Evolutionary conservation across 2,113 vertebrate genomes (phyloP), one percentile per base, ranked within the genome.

Genomic region (Synchiropus splendidus): DNA sequence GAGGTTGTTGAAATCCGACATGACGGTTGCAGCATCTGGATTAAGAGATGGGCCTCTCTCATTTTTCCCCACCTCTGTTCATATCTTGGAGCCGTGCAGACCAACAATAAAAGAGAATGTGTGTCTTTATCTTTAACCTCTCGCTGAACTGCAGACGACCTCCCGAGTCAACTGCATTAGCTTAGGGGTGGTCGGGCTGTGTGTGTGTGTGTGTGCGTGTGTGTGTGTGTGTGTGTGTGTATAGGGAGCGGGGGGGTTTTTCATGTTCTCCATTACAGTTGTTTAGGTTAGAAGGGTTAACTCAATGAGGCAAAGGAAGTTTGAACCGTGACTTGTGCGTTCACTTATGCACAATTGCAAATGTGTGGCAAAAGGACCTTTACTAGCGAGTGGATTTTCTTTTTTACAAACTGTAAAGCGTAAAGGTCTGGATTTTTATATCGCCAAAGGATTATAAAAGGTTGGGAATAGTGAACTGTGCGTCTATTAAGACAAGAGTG

Each of bases 131-230:
- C 67, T 68, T 42, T 67, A 74, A 80, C 79, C 80, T 64, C 71
- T 37, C 49, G 6, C 45, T 84, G 83, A 86, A 83, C 84, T 84
- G 50, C 60, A 56, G 67, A 64, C 81, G 81, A 85, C 79, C 80
- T 64, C 60, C 46, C 62, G 67, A 81, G 76, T 81, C 77, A 81
- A 77, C 69, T 75, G 74, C 71, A 83, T 82, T 83, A 81, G 75
- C 79, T 79, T 61, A 73, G 60, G 74, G 78, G 77, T 77, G 74
- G 74, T 74, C 72, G 70, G 58, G 59, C 43, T 51, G 39, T 50
- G 35, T 41, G 21, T 50, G 39, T 51, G 36, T 51, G 42, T 50
- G 52, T 34, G 51, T 54, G 45, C 47, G 51, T 56, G 39, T 45
- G 46, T 54, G 48, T 47, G 43, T 45, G 34, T 54, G 48, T 44